Percentiles rank a stretch among this genome's conserved stretches.
Evolutionary conservation across 2,113 vertebrate species (phyloP).

Genomic region (Psittacula cyanocephala): DNA sequence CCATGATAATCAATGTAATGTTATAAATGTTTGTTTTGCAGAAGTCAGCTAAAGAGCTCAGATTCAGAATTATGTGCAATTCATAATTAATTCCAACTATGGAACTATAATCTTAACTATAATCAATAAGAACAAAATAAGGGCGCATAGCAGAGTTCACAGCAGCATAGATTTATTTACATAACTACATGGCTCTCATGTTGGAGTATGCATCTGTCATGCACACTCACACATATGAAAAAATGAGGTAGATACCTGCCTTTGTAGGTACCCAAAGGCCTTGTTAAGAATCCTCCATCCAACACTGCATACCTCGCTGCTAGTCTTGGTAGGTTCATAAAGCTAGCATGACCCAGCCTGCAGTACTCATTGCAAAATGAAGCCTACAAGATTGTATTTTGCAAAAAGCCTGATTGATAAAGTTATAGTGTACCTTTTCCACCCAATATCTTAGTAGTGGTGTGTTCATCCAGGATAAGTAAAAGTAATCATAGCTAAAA

Average conservation of each 20-base stretch:
- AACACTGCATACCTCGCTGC: not conserved
- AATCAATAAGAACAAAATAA: not conserved
- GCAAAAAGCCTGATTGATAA: not conserved
- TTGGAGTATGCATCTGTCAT: not conserved
- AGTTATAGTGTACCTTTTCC: not conserved
- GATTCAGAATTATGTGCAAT: not conserved
- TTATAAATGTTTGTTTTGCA: not conserved
- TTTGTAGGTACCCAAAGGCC: not conserved
- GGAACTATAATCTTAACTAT: not conserved
- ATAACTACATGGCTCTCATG: not conserved
- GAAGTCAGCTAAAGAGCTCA: not conserved
- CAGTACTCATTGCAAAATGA: not conserved
- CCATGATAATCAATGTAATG: not conserved
- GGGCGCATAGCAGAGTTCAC: not conserved
- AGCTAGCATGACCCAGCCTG: not conserved
- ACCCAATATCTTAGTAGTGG: not conserved
- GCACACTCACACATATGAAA: no score
- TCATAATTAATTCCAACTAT: not conserved
- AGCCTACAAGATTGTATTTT: not conserved
- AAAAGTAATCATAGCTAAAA: not conserved
- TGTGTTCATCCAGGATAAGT: not conserved
- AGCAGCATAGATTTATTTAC: not conserved
- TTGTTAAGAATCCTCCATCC: not conserved
- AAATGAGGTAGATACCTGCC: not conserved
- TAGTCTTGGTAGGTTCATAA: not conserved